Percentiles rank a stretch among this genome's conserved stretches.
These are phyloP conservation scores for Sussaba pulchella DNA, from an alignment of 2,888 invertebrate species.

Conservation along the genomic window DNA sequence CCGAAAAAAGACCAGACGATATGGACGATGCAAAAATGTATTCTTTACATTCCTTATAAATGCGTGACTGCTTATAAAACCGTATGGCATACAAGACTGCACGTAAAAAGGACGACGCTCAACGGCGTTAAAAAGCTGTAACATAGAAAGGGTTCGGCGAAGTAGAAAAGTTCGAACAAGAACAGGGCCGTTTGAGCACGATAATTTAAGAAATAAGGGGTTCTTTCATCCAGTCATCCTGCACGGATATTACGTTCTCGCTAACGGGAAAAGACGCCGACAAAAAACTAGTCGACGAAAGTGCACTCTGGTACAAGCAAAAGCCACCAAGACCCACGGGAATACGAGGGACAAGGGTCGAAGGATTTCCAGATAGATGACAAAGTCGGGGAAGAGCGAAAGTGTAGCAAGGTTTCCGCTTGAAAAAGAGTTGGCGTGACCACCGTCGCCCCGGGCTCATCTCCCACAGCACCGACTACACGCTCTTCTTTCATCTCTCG, in stretches of 20 bases:
- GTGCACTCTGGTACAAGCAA: constrained; percentile 23
- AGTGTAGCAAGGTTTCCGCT: constrained; percentile 45
- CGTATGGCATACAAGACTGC: too few relatives aligned
- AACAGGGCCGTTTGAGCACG: neutral
- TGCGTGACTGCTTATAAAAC: too few relatives aligned
- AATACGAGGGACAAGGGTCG: constrained; percentile 50
- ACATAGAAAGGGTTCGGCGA: neutral
- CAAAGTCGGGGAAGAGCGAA: constrained; percentile 46
- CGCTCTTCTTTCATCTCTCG: constrained; percentile 50
- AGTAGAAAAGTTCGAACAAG: neutral
- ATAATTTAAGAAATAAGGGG: neutral
- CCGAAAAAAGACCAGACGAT: too few relatives aligned
- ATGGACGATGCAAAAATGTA: too few relatives aligned
- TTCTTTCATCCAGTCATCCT: neutral
- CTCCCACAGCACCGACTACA: constrained; percentile 38
- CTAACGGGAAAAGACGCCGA: constrained; percentile 16
- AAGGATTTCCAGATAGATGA: constrained; percentile 50
- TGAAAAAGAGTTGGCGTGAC: constrained; percentile 56
- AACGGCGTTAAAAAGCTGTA: neutral
- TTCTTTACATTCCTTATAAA: too few relatives aligned
- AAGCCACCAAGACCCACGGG: constrained; percentile 49
- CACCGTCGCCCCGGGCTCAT: constrained; percentile 55
- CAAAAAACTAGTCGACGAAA: constrained; percentile 30
- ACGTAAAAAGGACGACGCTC: neutral
- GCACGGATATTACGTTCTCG: constrained; percentile 8